phyloP scores from a whole-genome alignment of 2,113 vertebrate genomes.

The Xyliphius kryptos region DNA sequence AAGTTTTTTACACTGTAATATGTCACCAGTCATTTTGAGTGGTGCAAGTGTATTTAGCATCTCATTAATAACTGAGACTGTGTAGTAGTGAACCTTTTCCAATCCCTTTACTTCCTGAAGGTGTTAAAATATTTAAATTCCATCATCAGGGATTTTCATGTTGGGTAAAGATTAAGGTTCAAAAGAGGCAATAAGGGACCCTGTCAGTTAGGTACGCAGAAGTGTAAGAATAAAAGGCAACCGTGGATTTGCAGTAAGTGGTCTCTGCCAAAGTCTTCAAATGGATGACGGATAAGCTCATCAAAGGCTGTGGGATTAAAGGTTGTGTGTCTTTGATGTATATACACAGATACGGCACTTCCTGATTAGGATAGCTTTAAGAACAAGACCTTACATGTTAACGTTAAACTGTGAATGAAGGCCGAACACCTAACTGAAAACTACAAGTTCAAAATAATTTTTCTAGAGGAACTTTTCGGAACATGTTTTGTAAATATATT shows the following conservation, averaged over 20 bases:
- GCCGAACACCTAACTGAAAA: background rate
- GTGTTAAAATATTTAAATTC: conserved; percentile 41
- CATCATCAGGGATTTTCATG: conserved; percentile 30
- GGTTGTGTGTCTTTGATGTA: conserved; percentile 23
- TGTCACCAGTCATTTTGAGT: conserved; percentile 1
- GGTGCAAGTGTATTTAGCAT: conserved; percentile 10
- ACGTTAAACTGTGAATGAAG: conserved; percentile 17
- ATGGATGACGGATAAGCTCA: conserved; percentile 45
- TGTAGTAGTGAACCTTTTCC: conserved; percentile 8
- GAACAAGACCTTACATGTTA: conserved; percentile 34
- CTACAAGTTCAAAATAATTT: background rate
- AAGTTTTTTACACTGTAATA: conserved; percentile 12
- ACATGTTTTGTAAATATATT: no score
- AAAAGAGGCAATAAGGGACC: conserved; percentile 27
- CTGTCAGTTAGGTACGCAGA: conserved; percentile 50
- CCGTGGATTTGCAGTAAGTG: conserved; percentile 40
- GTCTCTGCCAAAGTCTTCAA: conserved; percentile 32
- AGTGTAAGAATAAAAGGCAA: conserved; percentile 38
- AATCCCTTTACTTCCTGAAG: conserved; percentile 10
- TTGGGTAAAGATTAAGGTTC: conserved; percentile 44
- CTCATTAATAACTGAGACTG: conserved; percentile 5
- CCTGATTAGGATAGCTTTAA: conserved; percentile 25
- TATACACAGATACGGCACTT: conserved; percentile 29
- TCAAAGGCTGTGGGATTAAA: conserved; percentile 37
- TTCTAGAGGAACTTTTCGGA: no score